Evolutionary conservation across 2,888 invertebrate species (phyloP).

Genomic region (Perizoma affinitatum): DNA sequence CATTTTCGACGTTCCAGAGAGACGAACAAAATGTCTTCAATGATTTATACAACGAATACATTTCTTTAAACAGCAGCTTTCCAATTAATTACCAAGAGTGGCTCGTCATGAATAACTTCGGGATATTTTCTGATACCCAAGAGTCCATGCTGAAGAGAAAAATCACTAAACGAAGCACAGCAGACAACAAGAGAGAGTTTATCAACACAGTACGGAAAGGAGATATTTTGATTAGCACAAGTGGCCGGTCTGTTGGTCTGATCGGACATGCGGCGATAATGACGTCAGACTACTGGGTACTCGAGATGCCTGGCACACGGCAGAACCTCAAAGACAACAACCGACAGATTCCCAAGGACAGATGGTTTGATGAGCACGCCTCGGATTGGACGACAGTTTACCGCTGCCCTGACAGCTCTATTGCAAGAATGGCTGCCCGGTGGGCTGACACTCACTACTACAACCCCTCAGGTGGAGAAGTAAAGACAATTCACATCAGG

Average conservation of each 20-base stretch:
- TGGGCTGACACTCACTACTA: slow-evolving; percentile 62
- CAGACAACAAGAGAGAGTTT: slow-evolving; percentile 57
- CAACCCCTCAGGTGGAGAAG: slow-evolving; percentile 49
- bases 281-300: slow-evolving; percentile 58
- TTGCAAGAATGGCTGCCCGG: slow-evolving; percentile 49
- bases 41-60: slow-evolving; percentile 54
- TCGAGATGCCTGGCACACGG: slow-evolving; percentile 56
- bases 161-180: slow-evolving; percentile 56
- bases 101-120: slow-evolving; percentile 66
- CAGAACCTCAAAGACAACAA: slow-evolving; percentile 47
- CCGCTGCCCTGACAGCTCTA: slow-evolving; percentile 49
- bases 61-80: slow-evolving; percentile 47
- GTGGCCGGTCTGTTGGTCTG: slow-evolving; percentile 50
- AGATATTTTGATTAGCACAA: slow-evolving; percentile 55
- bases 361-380: slow-evolving; percentile 58
- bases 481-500: slow-evolving; percentile 55
- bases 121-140: slow-evolving; percentile 59
- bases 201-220: slow-evolving; percentile 57
- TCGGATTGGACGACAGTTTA: slow-evolving; percentile 62
- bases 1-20: slow-evolving; percentile 54
- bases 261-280: slow-evolving; percentile 63
- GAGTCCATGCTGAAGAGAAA: slow-evolving; percentile 60
- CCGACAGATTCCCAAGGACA: slow-evolving; percentile 53
- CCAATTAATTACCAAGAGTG: slow-evolving; percentile 64
- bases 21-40: slow-evolving; percentile 62